Conservation (phyloP, 2,113 vertebrate genomes). For the Myotis lucifugus region DNA sequence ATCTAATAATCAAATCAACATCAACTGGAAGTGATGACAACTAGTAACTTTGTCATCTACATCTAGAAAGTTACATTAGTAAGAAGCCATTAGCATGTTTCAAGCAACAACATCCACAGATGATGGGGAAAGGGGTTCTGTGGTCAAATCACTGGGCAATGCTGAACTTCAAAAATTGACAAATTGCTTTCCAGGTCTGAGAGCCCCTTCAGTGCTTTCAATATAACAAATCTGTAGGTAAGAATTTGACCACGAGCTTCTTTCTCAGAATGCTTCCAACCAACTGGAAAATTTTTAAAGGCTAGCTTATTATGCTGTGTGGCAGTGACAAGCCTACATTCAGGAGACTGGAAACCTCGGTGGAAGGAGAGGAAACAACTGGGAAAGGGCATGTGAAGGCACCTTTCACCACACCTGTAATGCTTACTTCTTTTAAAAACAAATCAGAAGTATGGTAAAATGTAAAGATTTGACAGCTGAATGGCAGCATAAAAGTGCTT, state of each 20-base stretch:
- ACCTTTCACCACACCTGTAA: background rate
- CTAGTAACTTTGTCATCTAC: background rate
- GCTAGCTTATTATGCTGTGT: background rate
- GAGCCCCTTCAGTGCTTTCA: background rate
- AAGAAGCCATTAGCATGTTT: background rate
- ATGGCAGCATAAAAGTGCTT: background rate
- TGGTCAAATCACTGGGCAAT: background rate
- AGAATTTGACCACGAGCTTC: background rate
- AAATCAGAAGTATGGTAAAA: background rate
- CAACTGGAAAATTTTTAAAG: background rate
- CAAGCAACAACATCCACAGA: background rate
- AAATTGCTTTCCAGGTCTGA: background rate
- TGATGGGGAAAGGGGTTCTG: background rate
- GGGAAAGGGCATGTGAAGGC: background rate
- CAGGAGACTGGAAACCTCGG: background rate
- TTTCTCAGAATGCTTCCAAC: conserved; percentile 6
- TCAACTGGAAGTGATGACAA: background rate
- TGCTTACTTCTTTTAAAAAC: background rate
- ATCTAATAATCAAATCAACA: conserved; percentile 20
- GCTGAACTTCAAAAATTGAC: background rate
- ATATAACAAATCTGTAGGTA: background rate
- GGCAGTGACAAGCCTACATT: conserved; percentile 16
- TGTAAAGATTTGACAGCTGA: background rate
- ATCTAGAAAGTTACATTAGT: conserved; percentile 25
- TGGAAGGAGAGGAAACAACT: background rate